Evolutionary conservation across 2,888 invertebrate species (phyloP).

Genomic region (Galeopsomyia nigrocyanea): DNA sequence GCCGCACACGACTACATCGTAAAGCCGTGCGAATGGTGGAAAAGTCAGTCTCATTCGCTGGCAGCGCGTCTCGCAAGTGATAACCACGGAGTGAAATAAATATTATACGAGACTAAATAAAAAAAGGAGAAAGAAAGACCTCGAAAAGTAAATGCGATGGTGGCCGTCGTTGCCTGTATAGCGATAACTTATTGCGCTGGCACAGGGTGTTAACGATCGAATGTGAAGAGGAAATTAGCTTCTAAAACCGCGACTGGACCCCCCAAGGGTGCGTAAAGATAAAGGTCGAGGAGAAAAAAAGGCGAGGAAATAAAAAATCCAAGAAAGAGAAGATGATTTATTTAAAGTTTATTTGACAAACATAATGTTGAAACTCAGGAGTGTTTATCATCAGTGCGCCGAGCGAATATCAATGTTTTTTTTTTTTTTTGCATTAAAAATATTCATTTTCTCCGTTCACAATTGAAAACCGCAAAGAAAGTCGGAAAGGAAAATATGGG

Average conservation of each 20-base stretch:
- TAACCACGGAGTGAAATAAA: constrained; percentile 65
- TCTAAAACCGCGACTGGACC: constrained; percentile 51
- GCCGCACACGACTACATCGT: constrained; percentile 32
- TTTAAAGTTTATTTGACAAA: constrained; percentile 60
- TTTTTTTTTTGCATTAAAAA: constrained; percentile 62
- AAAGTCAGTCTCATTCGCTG: constrained; percentile 48
- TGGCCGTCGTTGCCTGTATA: constrained; percentile 49
- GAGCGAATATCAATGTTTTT: constrained; percentile 57
- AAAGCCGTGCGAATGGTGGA: constrained; percentile 34
- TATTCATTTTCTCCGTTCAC: constrained; percentile 59
- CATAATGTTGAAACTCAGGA: constrained; percentile 57
- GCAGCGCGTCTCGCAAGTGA: constrained; percentile 56
- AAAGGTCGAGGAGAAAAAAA: constrained; percentile 52
- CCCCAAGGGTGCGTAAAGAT: constrained; percentile 57
- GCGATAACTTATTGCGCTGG: constrained; percentile 59
- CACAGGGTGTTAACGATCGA: constrained; percentile 62
- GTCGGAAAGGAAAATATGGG: constrained; percentile 18
- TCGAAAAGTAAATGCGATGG: constrained; percentile 43
- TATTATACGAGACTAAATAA: constrained; percentile 64
- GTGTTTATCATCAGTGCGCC: constrained; percentile 59
- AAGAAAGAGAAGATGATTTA: constrained; percentile 48
- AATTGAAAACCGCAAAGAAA: not conserved
- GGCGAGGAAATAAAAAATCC: not conserved
- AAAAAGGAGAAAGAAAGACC: constrained; percentile 47
- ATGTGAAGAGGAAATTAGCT: constrained; percentile 67